Evolutionary conservation across 2,888 invertebrate genomes (phyloP).

Genomic region (Ophonus ardosiacus): DNA sequence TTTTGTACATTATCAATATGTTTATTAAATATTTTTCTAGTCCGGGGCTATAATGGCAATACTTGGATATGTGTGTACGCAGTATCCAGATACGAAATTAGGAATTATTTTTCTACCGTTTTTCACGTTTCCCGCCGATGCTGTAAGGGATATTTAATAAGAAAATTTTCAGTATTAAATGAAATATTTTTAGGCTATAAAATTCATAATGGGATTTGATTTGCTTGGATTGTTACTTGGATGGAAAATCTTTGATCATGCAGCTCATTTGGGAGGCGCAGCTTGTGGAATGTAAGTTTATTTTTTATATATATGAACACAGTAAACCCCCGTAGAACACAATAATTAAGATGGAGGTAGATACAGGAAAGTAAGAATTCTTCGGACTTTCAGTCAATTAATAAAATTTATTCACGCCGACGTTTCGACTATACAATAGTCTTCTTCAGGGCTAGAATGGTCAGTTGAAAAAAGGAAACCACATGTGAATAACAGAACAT

Average conservation of each 20-base stretch:
- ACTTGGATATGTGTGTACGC: constrained; percentile 90
- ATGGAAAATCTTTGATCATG: constrained; percentile 97
- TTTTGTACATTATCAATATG: constrained; percentile 50
- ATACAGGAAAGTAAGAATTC: too few species aligned
- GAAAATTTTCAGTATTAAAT: too few species aligned
- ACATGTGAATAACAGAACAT: too few species aligned
- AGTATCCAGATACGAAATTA: constrained; percentile 92
- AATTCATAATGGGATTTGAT: constrained; percentile 91
- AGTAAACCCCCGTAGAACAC: too few species aligned
- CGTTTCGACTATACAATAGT: too few species aligned
- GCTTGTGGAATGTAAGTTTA: constrained; percentile 91
- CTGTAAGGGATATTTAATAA: constrained; percentile 78
- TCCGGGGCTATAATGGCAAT: constrained; percentile 97
- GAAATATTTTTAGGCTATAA: constrained; percentile 84
- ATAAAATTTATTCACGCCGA: too few species aligned
- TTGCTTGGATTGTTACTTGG: constrained; percentile 88
- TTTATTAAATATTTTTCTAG: constrained; percentile 77
- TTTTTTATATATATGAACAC: not conserved
- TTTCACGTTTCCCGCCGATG: constrained; percentile 91
- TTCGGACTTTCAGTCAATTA: too few species aligned
- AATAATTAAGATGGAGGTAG: too few species aligned
- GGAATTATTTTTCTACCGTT: constrained; percentile 94
- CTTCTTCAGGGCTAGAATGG: too few species aligned
- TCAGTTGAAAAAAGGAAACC: too few species aligned
- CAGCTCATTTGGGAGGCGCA: constrained; percentile 98